A percentile compares a stretch with the other conserved stretches of the same genome.
Evolutionary conservation across 2,797 vertebrate genomes (phyloP).

Genomic region (Urophycis tenuis): DNA sequence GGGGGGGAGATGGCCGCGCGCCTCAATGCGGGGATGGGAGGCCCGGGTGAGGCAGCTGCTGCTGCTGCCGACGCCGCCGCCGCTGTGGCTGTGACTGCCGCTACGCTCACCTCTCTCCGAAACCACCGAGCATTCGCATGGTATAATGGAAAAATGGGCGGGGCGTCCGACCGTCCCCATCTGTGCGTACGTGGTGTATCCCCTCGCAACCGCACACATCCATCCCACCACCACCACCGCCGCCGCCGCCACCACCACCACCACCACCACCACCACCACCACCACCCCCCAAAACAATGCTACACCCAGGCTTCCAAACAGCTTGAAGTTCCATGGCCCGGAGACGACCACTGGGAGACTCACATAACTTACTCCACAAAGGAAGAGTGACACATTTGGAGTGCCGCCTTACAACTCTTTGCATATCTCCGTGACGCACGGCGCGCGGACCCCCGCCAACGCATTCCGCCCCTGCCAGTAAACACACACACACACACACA

Average conservation of each 20-base stretch:
- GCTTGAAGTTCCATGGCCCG: not conserved
- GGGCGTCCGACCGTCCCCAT: not conserved
- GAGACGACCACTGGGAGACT: conserved; percentile 22
- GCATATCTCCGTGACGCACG: conserved; percentile 23
- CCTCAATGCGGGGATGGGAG: conserved; percentile 19
- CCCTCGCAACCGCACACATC: not conserved
- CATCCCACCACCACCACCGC: conserved; percentile 29
- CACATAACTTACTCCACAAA: conserved; percentile 16
- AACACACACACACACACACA: too few relatives aligned
- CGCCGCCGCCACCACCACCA: conserved; percentile 40
- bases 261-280: conserved; percentile 38
- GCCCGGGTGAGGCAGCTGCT: conserved; percentile 2
- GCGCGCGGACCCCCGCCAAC: conserved; percentile 13
- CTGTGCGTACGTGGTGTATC: not conserved
- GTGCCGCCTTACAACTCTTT: conserved; percentile 37
- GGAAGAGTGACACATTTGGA: conserved; percentile 28
- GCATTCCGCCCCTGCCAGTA: conserved; percentile 44
- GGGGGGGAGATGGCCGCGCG: conserved; percentile 37
- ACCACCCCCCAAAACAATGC: conserved; percentile 41
- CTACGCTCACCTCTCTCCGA: not conserved
- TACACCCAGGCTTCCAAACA: conserved; percentile 11
- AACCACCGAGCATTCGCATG: not conserved
- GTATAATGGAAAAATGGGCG: not conserved
- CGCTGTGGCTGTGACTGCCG: too few relatives aligned
- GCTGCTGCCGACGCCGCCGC: not conserved